These are phyloP conservation scores for Lasioglossum vierecki DNA, from an alignment of 2,888 invertebrate genomes.

Conservation along the genomic window DNA sequence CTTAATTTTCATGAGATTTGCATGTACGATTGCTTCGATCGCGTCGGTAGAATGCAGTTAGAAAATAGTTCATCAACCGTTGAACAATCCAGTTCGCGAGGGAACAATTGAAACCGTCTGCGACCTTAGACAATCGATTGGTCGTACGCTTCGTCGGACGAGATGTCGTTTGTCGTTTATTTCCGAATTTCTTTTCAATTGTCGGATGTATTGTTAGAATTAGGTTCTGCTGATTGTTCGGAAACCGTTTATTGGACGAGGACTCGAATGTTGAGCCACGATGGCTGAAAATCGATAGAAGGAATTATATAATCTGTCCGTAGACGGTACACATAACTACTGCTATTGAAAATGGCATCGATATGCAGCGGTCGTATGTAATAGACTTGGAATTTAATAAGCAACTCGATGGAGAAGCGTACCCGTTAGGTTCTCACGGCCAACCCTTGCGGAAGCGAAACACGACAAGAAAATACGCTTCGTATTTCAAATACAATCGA, in stretches of 20 bases:
- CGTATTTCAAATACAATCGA: neutral
- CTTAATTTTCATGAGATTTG: neutral
- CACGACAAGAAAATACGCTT: too few species aligned
- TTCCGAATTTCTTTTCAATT: neutral
- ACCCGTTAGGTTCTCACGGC: neutral
- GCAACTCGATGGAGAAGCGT: neutral
- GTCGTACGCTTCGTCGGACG: neutral
- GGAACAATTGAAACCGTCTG: neutral
- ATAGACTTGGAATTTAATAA: constrained; percentile 6
- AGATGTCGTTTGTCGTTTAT: neutral
- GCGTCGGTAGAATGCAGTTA: neutral
- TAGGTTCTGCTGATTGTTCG: neutral
- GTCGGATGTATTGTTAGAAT: neutral
- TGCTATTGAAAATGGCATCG: neutral
- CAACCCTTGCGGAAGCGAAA: neutral
- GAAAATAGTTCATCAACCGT: constrained; percentile 28
- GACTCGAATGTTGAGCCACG: neutral
- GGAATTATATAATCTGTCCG: constrained; percentile 3
- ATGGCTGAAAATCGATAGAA: constrained; percentile 18
- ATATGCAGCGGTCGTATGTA: neutral
- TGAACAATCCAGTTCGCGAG: neutral
- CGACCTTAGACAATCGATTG: neutral
- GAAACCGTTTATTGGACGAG: neutral
- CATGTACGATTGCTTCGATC: constrained; percentile 12
- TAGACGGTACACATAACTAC: neutral